Evolutionary conservation across 1,140 invertebrate species (phyloP).

Genomic region (Eulimnadia texana): DNA sequence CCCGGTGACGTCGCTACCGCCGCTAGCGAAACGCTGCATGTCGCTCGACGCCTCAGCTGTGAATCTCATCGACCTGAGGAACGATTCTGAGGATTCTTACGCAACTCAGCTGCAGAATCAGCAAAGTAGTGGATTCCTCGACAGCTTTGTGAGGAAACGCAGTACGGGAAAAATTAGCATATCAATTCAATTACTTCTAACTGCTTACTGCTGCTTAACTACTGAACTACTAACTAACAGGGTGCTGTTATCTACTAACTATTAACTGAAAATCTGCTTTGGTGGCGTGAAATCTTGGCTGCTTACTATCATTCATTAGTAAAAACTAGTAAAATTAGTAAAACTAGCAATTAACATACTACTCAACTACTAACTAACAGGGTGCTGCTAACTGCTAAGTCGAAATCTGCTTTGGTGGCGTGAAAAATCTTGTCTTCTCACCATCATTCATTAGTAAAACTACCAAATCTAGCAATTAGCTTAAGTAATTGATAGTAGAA

Average conservation of each 20-base stretch:
- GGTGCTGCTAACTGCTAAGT: too few relatives aligned
- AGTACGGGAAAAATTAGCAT: constrained; percentile 10
- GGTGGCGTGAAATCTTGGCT: background rate
- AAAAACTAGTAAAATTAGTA: too few relatives aligned
- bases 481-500: too few relatives aligned
- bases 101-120: background rate
- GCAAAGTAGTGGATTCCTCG: constrained; percentile 8
- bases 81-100: background rate
- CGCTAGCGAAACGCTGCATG: background rate
- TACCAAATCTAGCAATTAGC: too few relatives aligned
- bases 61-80: background rate
- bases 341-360: too few relatives aligned
- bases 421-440: too few relatives aligned
- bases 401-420: too few relatives aligned
- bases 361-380: too few relatives aligned
- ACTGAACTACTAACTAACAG: too few relatives aligned
- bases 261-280: background rate
- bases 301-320: background rate
- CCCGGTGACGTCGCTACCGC: background rate
- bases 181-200: background rate
- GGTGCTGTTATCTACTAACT: too few relatives aligned
- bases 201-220: too few relatives aligned
- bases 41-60: background rate
- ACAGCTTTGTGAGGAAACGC: constrained; percentile 15
- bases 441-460: too few relatives aligned